Evolutionary conservation across 1,140 invertebrate genomes (phyloP).

Genomic region (Riptortus pedestris): DNA sequence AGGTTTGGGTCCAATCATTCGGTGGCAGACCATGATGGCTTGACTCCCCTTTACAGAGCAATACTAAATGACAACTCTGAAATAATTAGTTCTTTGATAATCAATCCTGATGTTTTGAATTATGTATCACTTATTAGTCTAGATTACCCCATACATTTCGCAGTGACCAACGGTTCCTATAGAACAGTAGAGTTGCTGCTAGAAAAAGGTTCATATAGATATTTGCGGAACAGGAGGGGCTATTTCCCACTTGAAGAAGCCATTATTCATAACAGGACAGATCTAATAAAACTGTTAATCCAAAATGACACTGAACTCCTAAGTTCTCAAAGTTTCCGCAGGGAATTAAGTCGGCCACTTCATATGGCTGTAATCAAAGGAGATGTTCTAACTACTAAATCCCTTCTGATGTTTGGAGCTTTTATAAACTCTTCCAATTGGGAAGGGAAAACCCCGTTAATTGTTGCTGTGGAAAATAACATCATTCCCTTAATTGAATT

Average conservation of each 20-base stretch:
- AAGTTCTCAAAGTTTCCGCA: background rate
- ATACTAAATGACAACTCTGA: background rate
- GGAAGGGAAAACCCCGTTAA: background rate
- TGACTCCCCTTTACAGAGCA: background rate
- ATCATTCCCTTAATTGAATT: background rate
- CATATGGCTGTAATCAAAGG: background rate
- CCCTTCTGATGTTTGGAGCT: background rate
- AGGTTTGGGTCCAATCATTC: background rate
- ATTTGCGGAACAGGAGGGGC: background rate
- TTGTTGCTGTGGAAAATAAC: background rate
- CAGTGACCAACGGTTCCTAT: background rate
- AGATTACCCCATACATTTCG: background rate
- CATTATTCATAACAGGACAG: background rate
- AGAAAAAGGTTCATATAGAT: background rate
- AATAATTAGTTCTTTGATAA: background rate
- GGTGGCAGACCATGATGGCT: background rate
- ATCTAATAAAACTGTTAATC: background rate
- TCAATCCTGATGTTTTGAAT: background rate
- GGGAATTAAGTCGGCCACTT: background rate
- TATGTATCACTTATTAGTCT: background rate
- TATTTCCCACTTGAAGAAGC: background rate
- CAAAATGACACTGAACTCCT: background rate
- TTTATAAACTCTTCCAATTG: background rate
- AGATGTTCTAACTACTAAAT: background rate
- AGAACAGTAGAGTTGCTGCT: background rate